Percentiles rank a stretch among this genome's conserved stretches.
These are phyloP conservation scores for Horisme vitalbata DNA, from an alignment of 2,888 invertebrate genomes.

Conservation along the genomic window DNA sequence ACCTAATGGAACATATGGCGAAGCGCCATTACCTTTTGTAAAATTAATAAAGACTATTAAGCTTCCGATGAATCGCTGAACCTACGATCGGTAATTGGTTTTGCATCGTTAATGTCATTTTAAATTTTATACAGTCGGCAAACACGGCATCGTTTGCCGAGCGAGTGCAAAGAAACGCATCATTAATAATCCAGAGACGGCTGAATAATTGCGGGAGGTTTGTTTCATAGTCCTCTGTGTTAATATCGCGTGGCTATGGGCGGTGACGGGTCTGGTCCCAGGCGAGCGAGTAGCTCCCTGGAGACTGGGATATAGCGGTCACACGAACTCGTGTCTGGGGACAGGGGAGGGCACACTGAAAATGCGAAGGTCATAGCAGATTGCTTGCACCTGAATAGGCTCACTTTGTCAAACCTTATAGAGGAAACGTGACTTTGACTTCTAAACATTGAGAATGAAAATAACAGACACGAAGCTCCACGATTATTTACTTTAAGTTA, in stretches of 20 bases:
- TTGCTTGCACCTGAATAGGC: slow-evolving; percentile 71
- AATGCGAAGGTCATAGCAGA: slow-evolving; percentile 74
- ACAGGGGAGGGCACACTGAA: slow-evolving; percentile 59
- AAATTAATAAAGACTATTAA: slow-evolving; percentile 48
- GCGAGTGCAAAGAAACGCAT: slow-evolving; percentile 44
- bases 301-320: slow-evolving; percentile 60
- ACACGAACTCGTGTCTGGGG: slow-evolving; percentile 62
- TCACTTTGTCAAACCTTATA: slow-evolving; percentile 67
- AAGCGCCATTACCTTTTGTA: slow-evolving; percentile 41
- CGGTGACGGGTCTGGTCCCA: slow-evolving; percentile 54
- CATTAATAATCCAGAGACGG: slow-evolving; percentile 54
- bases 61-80: slow-evolving; percentile 40
- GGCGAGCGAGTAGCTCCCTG: slow-evolving; percentile 54
- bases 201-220: slow-evolving; percentile 50
- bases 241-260: slow-evolving; percentile 63
- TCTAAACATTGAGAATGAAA: slow-evolving; percentile 50
- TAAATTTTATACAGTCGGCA: slow-evolving; percentile 42
- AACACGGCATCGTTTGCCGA: slow-evolving; percentile 38
- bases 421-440: slow-evolving; percentile 67
- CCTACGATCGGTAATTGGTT: slow-evolving; percentile 47
- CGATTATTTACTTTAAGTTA: slow-evolving; percentile 13
- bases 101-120: slow-evolving; percentile 48
- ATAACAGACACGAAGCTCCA: slow-evolving; percentile 19
- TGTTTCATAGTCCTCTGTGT: slow-evolving; percentile 58
- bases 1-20: slow-evolving; percentile 30